These are phyloP conservation scores for Anomalospiza imberbis DNA, from an alignment of 2,797 vertebrate genomes.

Conservation along the genomic window DNA sequence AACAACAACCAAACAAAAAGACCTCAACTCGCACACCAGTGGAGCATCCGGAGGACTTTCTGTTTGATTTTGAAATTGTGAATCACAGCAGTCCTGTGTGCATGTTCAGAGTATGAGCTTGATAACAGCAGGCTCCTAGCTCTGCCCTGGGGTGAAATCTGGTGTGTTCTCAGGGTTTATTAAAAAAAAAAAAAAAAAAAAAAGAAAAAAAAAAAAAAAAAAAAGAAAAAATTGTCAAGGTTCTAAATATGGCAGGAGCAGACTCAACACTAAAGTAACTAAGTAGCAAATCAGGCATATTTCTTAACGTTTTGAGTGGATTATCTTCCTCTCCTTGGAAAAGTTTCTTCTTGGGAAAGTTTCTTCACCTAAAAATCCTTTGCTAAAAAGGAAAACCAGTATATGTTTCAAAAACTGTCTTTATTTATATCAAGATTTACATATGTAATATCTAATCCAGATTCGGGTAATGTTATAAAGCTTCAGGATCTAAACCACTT, in stretches of 20 bases:
- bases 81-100: not conserved
- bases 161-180: not conserved
- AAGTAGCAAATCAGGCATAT: not conserved
- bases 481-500: not conserved
- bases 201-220: not conserved
- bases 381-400: not conserved
- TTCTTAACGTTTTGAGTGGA: not conserved
- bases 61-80: not conserved
- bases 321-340: not conserved
- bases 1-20: not conserved
- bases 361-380: not conserved
- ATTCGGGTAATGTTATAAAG: not conserved
- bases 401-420: not conserved
- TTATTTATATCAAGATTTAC: not conserved
- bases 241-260: not conserved
- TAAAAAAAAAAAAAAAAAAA: not conserved
- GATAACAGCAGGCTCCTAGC: not conserved
- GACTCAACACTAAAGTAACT: not conserved
- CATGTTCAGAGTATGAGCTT: not conserved
- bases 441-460: not conserved
- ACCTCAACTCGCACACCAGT: fast-evolving
- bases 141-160: not conserved
- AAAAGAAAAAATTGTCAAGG: not conserved
- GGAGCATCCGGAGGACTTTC: not conserved
- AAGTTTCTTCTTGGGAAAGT: not conserved